Evolutionary conservation across 2,113 vertebrate genomes (phyloP), one percentile per base, ranked within the genome.

Genomic region (Rhinolophus sinicus): DNA sequence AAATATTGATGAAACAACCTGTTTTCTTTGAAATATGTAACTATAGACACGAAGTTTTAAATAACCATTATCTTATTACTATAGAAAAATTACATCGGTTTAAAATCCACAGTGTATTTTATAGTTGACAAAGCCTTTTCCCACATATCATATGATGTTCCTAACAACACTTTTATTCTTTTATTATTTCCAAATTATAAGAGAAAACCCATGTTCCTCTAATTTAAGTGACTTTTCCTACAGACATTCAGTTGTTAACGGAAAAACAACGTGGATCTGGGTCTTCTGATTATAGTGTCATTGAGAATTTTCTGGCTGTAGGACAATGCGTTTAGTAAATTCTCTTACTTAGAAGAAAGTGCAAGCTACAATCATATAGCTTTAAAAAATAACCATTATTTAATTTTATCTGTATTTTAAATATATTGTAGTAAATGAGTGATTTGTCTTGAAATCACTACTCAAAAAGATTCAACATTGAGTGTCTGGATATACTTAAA

Each of bases 361-460:
- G 21, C n/a, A 64, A 40, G 44, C 21, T 81, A 40, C 5, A 80
- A 24, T 87, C 21, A 44, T 12, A 22, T 72, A 7, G 26, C 58
- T 88, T 38, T 85, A 77, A 82, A 93, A 94, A 95, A 84, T 62
- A 33, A 2, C 4, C 40, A 52, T 52, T 85, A 21, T 19, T 90
- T 90, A 73, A 84, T 69, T 73, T 90, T 92, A 56, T 62, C 13
- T 84, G 15, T 58, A 76, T 88, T 94, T 95, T 40, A 88, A 60
- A 77, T 83, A 52, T 56, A n/a, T 80, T 33, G 0, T 30, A 47
- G 14, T 86, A 76, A 73, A 40, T 90, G 38, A 85, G 5, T 95
- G 65, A 54, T 75, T 92, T 70, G 12, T 60, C 40, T 93, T 93
- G 33, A 90, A 87, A 62, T 88, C 30, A 21, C 12, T 81, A 58